A percentile compares a stretch with the other conserved stretches of the same genome.
Conservation (phyloP, 1,140 invertebrate species). For the Aphis craccivora region DNA sequence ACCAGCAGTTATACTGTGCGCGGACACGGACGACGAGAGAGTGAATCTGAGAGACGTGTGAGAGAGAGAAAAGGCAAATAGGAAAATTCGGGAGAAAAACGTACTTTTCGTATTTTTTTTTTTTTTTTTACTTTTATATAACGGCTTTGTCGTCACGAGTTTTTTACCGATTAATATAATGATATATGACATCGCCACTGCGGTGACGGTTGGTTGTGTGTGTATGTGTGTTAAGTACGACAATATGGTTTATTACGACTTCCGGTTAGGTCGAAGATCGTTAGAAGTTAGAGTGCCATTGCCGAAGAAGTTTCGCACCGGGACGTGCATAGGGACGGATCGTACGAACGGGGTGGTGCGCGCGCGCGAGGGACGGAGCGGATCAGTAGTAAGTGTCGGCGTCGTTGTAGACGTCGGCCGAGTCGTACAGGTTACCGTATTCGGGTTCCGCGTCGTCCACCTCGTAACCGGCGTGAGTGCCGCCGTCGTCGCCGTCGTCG, state of each 20-base stretch:
- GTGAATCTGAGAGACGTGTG: background rate
- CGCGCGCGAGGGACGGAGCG: no score
- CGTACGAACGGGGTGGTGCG: no score
- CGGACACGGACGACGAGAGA: background rate
- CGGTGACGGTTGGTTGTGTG: no score
- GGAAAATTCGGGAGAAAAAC: background rate
- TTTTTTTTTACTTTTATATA: background rate
- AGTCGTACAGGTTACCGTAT: constrained; percentile 58
- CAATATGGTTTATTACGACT: background rate
- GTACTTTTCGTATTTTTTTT: background rate
- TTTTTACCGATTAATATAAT: background rate
- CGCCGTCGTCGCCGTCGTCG: constrained; percentile 58
- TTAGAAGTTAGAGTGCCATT: no score
- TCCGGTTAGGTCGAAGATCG: background rate
- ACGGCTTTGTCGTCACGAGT: background rate
- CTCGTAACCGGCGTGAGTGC: constrained; percentile 56
- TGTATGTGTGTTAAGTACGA: no score
- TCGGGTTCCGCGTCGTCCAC: constrained; percentile 58
- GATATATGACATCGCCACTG: no score
- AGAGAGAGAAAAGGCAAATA: background rate
- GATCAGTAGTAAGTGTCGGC: constrained; percentile 23
- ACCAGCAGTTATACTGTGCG: background rate
- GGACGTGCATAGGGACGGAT: no score
- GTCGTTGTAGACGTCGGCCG: constrained; percentile 57
- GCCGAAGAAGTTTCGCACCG: no score